Evolutionary conservation across 2,888 invertebrate species (phyloP), one percentile per base, ranked within the genome.

Genomic region (Griposia aprilina): DNA sequence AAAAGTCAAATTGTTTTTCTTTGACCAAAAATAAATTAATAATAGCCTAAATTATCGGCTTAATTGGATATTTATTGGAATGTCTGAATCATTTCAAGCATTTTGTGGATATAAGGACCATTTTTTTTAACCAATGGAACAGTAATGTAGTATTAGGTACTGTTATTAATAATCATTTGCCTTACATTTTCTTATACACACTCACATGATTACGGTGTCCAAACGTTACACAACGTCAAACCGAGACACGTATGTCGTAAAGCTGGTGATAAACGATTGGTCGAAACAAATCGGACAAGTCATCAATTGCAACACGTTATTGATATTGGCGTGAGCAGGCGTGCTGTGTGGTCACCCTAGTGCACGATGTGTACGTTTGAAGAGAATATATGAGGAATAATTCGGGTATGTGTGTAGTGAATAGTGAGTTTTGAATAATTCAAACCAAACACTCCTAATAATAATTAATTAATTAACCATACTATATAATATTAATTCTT

Each of bases 241-340:
- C 86, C 87, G 83, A 87, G 89, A 88, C 94, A 93, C 93, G 94
- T 92, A 84, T 90, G 89, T 92, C 95, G 94, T 97, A 96, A 96
- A 96, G 82, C 91, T 90, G 74, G 91, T 95, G 96, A 96, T 91
- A 92, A 93, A 96, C 93, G 96, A 93, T 91, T 92, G 93, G 93
- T 91, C 93, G 88, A 91, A 92, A 89, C 93, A 95, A 97, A 97
- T 96, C 97, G 93, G 95, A 95, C 95, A 93, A 93, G 94, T 91
- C 96, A 96, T 97, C 97, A 96, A 96, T 97, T 96, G 94, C 91
- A 87, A 59, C 83, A 91, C 89, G 93, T 95, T 97, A 97, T 97
- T 97, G 97, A 96, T 96, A 97, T 96, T 92, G 95, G 92, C 89
- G 89, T 85, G 80, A 85, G 78, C 82, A 70, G 74, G 72, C 82